Percentiles rank a stretch among this genome's conserved stretches.
phyloP scores from a whole-genome alignment of 2,113 vertebrate genomes.

The Cebidichthys violaceus region DNA sequence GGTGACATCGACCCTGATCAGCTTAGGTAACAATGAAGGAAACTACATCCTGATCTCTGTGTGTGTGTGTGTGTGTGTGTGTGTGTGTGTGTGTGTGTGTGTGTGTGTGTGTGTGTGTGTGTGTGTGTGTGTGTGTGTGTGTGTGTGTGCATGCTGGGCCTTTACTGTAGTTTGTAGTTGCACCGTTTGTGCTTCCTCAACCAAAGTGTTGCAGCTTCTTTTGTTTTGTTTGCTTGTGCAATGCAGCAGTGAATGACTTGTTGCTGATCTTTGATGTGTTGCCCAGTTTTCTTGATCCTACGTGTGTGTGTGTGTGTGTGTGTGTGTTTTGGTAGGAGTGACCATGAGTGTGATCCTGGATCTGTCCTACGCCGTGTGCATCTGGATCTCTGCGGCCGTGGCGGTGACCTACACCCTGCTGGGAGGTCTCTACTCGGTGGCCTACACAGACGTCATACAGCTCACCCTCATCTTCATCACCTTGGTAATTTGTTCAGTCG shows the following conservation, averaged over 20 bases:
- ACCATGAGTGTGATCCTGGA: slow-evolving; percentile 69
- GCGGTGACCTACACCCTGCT: slow-evolving; percentile 68
- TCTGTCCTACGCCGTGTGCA: slow-evolving; percentile 42
- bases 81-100: background rate
- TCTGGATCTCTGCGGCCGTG: slow-evolving; percentile 67
- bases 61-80: background rate
- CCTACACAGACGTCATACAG: slow-evolving; percentile 65
- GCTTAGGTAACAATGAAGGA: slow-evolving; percentile 76
- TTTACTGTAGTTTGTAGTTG: background rate
- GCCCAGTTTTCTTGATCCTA: fast-evolving
- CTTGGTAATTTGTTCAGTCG: slow-evolving; percentile 36
- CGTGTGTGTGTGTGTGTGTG: background rate
- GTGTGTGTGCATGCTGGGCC: background rate
- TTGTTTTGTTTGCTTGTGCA: background rate
- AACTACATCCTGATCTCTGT: background rate
- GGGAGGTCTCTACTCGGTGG: slow-evolving; percentile 74
- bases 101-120: background rate
- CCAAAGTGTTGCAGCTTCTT: background rate
- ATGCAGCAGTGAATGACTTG: background rate
- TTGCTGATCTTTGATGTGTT: background rate
- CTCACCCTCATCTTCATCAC: slow-evolving; percentile 62
- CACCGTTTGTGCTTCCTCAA: background rate
- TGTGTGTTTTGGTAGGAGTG: slow-evolving; percentile 39
- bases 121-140: background rate
- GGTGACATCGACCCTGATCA: slow-evolving; percentile 83